Conservation (phyloP, 1,140 invertebrate genomes). For the Melanaphis sacchari region DNA sequence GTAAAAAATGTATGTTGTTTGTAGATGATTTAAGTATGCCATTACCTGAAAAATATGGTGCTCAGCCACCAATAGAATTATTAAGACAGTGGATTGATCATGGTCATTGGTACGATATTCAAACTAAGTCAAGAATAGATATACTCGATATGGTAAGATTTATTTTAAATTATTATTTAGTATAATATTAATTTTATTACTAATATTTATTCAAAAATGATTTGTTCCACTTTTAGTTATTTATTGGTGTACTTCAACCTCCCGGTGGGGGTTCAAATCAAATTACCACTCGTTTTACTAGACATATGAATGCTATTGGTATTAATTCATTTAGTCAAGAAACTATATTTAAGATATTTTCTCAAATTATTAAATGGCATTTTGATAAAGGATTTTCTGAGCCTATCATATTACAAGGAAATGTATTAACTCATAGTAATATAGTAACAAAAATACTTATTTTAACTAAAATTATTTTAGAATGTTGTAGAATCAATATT, state of each 20-base stretch:
- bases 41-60: slow-evolving; percentile 82
- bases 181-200: not conserved
- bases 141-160: slow-evolving; percentile 85
- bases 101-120: slow-evolving; percentile 90
- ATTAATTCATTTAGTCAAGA: slow-evolving; percentile 89
- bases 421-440: slow-evolving; percentile 7
- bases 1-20: slow-evolving; percentile 73
- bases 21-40: slow-evolving; percentile 89
- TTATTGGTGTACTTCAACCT: slow-evolving; percentile 86
- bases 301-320: slow-evolving; percentile 85
- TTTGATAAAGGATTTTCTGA: slow-evolving; percentile 82
- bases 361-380: slow-evolving; percentile 88
- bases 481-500: slow-evolving; percentile 81
- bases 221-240: slow-evolving; percentile 68
- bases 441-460: not conserved
- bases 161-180: slow-evolving; percentile 27
- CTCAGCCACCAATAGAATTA: slow-evolving; percentile 91
- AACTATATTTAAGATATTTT: slow-evolving; percentile 88
- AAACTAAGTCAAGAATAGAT: slow-evolving; percentile 83
- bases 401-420: slow-evolving; percentile 59
- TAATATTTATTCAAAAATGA: slow-evolving; percentile 1
- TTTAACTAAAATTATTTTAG: slow-evolving; percentile 64
- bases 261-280: slow-evolving; percentile 86
- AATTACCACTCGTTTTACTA: slow-evolving; percentile 79
- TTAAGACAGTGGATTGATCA: slow-evolving; percentile 94